These are phyloP conservation scores for Iselma pallidipennis DNA, from an alignment of 2,888 invertebrate species.

Conservation along the genomic window DNA sequence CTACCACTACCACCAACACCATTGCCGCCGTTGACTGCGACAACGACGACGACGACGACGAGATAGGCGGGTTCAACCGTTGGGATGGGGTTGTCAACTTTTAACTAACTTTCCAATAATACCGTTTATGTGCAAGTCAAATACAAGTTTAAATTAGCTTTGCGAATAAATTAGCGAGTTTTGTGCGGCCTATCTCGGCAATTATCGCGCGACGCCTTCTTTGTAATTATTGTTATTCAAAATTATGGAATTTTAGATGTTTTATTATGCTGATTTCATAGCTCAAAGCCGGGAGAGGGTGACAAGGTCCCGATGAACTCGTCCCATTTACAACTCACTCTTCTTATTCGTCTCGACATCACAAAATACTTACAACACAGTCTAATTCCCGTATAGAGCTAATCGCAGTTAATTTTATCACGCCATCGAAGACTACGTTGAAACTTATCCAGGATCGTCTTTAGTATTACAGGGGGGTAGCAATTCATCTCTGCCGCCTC, in stretches of 20 bases:
- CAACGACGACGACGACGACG: slow-evolving; percentile 5
- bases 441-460: not conserved
- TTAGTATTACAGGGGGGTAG: not conserved
- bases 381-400: slow-evolving; percentile 17
- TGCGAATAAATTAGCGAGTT: slow-evolving; percentile 57
- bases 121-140: slow-evolving; percentile 58
- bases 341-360: slow-evolving; percentile 38
- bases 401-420: slow-evolving; percentile 26
- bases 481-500: not conserved
- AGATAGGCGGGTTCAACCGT: slow-evolving; percentile 10
- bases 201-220: slow-evolving; percentile 55
- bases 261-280: slow-evolving; percentile 56
- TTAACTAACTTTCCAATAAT: slow-evolving; percentile 57
- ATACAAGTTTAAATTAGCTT: slow-evolving; percentile 59
- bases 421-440: not conserved
- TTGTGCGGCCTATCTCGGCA: slow-evolving; percentile 57
- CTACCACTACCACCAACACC: not conserved
- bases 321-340: slow-evolving; percentile 40
- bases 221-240: slow-evolving; percentile 58
- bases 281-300: slow-evolving; percentile 45
- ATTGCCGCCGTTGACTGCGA: not conserved
- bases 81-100: slow-evolving; percentile 55
- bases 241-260: slow-evolving; percentile 57
- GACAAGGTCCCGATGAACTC: not conserved
- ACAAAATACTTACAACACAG: not conserved